Percentiles rank a stretch among this genome's conserved stretches.
Evolutionary conservation across 1,140 invertebrate species (phyloP).

Genomic region (Drosophila takahashii): DNA sequence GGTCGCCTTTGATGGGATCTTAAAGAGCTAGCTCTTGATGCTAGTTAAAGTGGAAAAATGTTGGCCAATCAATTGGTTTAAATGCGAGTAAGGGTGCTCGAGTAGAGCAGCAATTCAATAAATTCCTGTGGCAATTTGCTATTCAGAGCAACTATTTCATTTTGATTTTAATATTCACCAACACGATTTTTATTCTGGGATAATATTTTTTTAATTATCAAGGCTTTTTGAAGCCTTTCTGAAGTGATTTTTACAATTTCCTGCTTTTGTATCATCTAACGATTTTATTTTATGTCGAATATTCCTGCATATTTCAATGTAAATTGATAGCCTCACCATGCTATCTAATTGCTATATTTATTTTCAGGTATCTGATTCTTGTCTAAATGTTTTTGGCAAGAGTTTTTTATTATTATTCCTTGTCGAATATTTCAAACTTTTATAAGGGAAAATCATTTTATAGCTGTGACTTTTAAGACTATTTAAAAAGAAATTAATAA

Average conservation of each 20-base stretch:
- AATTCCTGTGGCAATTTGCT: background rate
- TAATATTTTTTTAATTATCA: no score
- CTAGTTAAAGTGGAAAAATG: conserved; percentile 27
- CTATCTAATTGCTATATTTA: background rate
- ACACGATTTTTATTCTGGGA: no score
- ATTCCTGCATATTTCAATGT: no score
- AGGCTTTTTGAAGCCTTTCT: no score
- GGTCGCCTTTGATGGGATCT: conserved; percentile 35
- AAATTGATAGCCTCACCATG: no score
- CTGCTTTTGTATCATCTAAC: no score
- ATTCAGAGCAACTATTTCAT: conserved; percentile 2
- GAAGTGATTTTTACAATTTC: no score
- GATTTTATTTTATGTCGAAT: no score
- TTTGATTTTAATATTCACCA: background rate
- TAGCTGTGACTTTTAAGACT: background rate
- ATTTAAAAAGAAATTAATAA: conserved; percentile 1
- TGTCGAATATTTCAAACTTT: background rate
- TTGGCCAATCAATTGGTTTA: conserved; percentile 4
- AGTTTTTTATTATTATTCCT: no score
- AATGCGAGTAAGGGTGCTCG: background rate
- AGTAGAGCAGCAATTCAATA: conserved; percentile 13
- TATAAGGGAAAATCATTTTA: background rate
- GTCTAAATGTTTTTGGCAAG: background rate
- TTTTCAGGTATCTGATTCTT: background rate
- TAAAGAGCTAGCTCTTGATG: conserved; percentile 30